Evolutionary conservation across 2,888 invertebrate genomes (phyloP), one percentile per base, ranked within the genome.

Genomic region (Eremobia ochroleuca): DNA sequence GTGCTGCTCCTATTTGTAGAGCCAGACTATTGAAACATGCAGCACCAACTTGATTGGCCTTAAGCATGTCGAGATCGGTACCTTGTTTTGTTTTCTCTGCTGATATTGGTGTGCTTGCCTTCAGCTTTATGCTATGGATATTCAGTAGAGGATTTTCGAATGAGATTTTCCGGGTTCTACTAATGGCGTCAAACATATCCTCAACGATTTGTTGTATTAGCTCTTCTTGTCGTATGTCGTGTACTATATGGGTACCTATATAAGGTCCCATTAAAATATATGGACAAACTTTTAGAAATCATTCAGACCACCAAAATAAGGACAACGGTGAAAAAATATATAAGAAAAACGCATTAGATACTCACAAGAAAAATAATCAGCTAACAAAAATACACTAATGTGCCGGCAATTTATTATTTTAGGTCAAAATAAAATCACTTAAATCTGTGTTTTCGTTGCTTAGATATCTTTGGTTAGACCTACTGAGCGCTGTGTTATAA

Each of bases 1-100:
- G 59, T 69, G 58, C 78, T 37, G 37, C 55, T 79, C 43, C 37
- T 81, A 79, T 86, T 84, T 84, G 82, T 74, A 67, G 66, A 84
- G 64, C 46, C 61, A 76, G 68, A 67, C 76, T 73, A 71, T 75
- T 86, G 74, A 75, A 79, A 77, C 82, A 79, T 82, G 59, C 76
- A 79, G 70, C n/a, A 43, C 15, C 65, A 55, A 73, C 74, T 81
- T 74, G 46, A 82, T 82, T 79, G 65, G 59, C 61, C 55, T 58
- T 49, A 66, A 66, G 65, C 72, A 52, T 69, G 28, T 55, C n/a
- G 55, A 64, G 52, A 66, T 72, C 46, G 21, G 43, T 13, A 28
- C 15, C 49, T 43, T 18, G 69, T 62, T 70, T 40, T 68, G 46
- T 66, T 40, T 55, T 9, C 58, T 52, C 28, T 61, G 18, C 55